Base-by-base conservation (phyloP, 2,113 vertebrate genomes). In the Theropithecus gelada region DNA sequence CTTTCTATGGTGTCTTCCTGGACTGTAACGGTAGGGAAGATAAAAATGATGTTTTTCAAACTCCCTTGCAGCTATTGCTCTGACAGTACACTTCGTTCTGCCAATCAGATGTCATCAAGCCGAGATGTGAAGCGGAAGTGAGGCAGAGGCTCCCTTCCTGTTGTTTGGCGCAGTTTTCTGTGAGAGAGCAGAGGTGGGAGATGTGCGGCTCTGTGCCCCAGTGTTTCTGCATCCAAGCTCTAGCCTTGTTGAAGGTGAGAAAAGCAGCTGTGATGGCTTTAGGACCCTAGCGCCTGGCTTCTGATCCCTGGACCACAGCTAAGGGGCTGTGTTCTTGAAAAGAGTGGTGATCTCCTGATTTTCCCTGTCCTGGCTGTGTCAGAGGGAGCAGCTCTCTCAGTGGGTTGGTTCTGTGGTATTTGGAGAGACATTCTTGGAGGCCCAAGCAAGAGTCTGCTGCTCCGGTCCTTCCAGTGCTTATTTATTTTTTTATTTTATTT, bases 31-130 rank as follows among this genome's bases (percentile, higher is more conserved):
- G 0, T 32, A 70, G 27, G n/a, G 72, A 96, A 70, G 14, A 82
- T 38, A 81, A 94, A 22, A 59, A 17, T 9, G 1, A 8, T 8
- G 22, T 78, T 84, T 79, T 45, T 25, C 57, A 76, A 96, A 88
- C 50, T 96, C 84, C 45, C 91, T 97, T 96, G 97, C 95, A 95
- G 59, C 88, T 94, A 72, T 85, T 84, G 32, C n/a, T 70, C 94
- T 83, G 84, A 40, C 45, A 1, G 27, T 52, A 52, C 82, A 38
- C 78, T 89, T 52, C 11, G 2, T 72, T 78, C 52, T 72, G 52
- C 82, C n/a, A 27, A 14, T 61, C 40, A n/a, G 78, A 85, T 76
- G 78, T 16, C 32, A 40, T 25, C 1, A 75, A 48, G 35, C 68
- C 87, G 88, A 90, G 79, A 45, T n/a, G 6, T 86, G 82, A 84